Evolutionary conservation across 2,797 vertebrate genomes (phyloP), one percentile per base, ranked within the genome.

Genomic region (Enteromius anoplus): DNA sequence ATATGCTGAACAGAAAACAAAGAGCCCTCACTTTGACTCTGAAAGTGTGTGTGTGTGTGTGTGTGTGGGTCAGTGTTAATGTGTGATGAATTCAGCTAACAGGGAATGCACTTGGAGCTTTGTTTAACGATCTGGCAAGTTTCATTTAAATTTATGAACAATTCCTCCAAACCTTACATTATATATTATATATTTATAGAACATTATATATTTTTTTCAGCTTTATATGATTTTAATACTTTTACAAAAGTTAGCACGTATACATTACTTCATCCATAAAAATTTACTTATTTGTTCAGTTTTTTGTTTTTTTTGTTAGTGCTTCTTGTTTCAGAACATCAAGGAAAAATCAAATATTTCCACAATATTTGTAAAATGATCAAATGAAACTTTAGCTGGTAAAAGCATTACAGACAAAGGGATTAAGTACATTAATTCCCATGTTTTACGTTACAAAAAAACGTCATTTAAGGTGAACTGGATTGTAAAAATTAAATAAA

Each of bases 1-100:
- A 32, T 11, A 64, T 2, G 4, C 40, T 34, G 60, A 42, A 76
- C 72, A 47, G 64, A 76, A 77, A 55, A 69, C 73, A 70, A 65
- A 75, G 47, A 45, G 72, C 17, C 5, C 8, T 75, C 45, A 29
- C 80, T 51, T 42, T 75, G n/a, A 42, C n/a, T 3, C 21, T 42
- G n/a, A 60, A 68, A 60, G 29, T 23, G 37, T 42, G 12, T 14
- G 53, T 55, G 19, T 26, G 11, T 66, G 21, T 51, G 32, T 55
- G 21, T 51, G 32, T 58, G 32, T 69, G n/a, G 26, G 23, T 71
- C 7, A 17, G 11, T 71, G 37, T 76, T 62, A 51, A 78, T 78
- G 11, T 49, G 62, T 65, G 19, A 51, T 65, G 12, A 51, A 51
- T 32, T 32, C 42, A 34, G 2, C 1, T 32, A 72, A 60, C n/a